Conservation (phyloP, 2,797 vertebrate species). For the Lycodopsis pacificus region DNA sequence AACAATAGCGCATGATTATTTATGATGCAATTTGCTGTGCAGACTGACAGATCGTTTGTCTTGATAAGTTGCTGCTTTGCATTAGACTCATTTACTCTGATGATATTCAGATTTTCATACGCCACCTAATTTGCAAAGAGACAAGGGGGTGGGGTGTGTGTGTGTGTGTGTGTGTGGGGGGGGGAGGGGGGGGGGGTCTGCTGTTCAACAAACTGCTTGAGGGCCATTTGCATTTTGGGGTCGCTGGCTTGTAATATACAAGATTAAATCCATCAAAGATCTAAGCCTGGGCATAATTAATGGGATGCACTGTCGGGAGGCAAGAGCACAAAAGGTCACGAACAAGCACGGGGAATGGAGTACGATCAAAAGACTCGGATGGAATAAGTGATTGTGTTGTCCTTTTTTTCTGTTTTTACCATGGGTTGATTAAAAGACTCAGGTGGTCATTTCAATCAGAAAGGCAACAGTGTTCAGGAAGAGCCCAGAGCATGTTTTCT, state of each 20-base stretch:
- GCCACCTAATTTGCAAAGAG: conserved; percentile 86
- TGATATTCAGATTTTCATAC: conserved; percentile 86
- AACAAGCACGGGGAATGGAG: conserved; percentile 61
- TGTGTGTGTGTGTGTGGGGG: not conserved
- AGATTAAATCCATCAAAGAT: conserved; percentile 89
- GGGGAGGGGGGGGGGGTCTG: conserved; percentile 6
- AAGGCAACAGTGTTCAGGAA: conserved; percentile 38
- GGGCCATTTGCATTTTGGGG: conserved; percentile 84
- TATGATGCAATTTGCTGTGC: conserved; percentile 79
- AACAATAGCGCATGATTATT: conserved; percentile 83
- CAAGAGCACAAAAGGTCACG: conserved; percentile 72
- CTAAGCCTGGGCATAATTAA: conserved; percentile 83
- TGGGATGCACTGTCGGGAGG: conserved; percentile 70
- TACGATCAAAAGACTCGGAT: conserved; percentile 65
- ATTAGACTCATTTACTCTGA: conserved; percentile 85
- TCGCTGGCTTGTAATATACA: conserved; percentile 83
- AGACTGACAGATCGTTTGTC: conserved; percentile 85
- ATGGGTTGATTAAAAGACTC: conserved; percentile 75
- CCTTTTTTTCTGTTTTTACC: conserved; percentile 53
- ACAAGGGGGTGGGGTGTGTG: conserved; percentile 38
- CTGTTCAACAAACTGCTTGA: conserved; percentile 62
- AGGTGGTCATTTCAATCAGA: conserved; percentile 76
- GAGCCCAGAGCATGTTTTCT: conserved; percentile 41
- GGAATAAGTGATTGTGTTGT: conserved; percentile 72
- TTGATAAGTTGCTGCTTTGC: conserved; percentile 85